A percentile compares a stretch with the other conserved stretches of the same genome.
phyloP scores from a whole-genome alignment of 2,113 vertebrate species.

The Elanoides forficatus region DNA sequence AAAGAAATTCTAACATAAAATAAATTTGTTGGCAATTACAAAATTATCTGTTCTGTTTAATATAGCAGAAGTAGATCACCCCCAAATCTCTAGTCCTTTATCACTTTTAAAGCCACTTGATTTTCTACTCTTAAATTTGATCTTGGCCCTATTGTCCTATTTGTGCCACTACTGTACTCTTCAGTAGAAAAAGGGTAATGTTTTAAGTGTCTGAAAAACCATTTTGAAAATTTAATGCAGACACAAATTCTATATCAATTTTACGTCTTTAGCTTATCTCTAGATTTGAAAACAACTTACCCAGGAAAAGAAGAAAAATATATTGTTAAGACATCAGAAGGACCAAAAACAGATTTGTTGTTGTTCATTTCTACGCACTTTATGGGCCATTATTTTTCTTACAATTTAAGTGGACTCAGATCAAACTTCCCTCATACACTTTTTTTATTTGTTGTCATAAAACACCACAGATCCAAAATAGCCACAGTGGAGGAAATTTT shows the following conservation, averaged over 20 bases:
- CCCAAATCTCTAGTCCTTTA: background rate
- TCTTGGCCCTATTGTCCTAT: background rate
- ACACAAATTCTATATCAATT: background rate
- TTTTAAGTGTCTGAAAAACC: background rate
- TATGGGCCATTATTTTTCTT: background rate
- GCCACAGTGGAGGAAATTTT: background rate
- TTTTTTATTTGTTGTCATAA: slow-evolving; percentile 1
- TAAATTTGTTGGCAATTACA: background rate
- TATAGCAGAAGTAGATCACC: background rate
- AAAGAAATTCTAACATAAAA: background rate
- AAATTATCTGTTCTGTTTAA: background rate
- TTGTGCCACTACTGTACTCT: background rate
- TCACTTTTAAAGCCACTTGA: background rate
- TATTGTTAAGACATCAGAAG: background rate
- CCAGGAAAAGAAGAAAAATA: background rate
- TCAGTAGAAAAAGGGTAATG: background rate
- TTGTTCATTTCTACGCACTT: background rate
- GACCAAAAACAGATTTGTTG: background rate
- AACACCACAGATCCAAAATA: background rate
- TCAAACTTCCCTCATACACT: background rate
- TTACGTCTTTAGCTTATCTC: background rate
- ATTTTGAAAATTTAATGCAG: background rate
- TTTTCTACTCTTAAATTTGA: background rate
- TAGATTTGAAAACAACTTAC: background rate
- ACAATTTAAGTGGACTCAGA: background rate